phyloP scores from a whole-genome alignment of 2,113 vertebrate species.

The Ceuthmochares aereus region DNA sequence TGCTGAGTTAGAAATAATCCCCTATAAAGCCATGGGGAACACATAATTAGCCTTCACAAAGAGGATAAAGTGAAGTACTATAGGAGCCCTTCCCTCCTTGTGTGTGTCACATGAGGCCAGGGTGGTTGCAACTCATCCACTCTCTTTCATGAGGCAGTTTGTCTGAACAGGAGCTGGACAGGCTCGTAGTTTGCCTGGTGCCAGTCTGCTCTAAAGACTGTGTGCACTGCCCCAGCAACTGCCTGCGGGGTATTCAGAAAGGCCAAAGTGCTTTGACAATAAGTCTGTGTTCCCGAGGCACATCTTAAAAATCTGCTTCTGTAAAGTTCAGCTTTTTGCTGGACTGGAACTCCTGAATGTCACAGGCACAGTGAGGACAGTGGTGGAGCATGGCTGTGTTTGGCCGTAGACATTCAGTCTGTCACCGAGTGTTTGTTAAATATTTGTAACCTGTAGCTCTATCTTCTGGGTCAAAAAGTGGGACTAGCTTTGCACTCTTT shows the following conservation, averaged over 20 bases:
- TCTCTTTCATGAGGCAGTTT: background rate
- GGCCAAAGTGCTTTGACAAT: background rate
- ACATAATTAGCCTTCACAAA: background rate
- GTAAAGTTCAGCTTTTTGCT: background rate
- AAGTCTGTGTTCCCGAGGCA: background rate
- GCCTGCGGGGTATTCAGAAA: background rate
- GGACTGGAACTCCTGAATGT: accelerated
- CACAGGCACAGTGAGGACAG: background rate
- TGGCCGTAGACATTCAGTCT: accelerated
- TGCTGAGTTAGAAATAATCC: background rate
- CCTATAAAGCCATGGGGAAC: background rate
- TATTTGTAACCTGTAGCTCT: background rate
- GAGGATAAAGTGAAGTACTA: accelerated
- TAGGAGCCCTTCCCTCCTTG: background rate
- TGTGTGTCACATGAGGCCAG: background rate
- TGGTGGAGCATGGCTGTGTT: accelerated
- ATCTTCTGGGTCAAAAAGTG: background rate
- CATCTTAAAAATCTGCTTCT: background rate
- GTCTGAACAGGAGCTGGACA: background rate
- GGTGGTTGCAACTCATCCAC: background rate
- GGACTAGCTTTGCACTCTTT: background rate
- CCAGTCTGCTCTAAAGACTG: background rate
- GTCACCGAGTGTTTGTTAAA: background rate
- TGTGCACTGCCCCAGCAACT: background rate
- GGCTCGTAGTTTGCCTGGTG: background rate